phyloP scores from a whole-genome alignment of 2,888 invertebrate genomes.

The Prosapia bicincta region DNA sequence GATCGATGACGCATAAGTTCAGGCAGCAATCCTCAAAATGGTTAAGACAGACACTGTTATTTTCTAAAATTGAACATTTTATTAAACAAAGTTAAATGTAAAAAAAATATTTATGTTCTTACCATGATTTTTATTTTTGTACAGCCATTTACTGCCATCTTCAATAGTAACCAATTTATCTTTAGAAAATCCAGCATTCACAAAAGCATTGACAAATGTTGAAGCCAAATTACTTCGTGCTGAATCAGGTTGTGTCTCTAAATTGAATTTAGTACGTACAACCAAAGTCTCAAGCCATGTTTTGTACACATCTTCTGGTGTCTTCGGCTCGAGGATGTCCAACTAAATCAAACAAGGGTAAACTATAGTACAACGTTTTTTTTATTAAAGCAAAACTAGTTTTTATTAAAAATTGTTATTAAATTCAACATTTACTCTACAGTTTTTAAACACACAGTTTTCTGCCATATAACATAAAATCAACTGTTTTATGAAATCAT shows the following conservation, averaged over 20 bases:
- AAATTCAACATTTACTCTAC: too few relatives aligned
- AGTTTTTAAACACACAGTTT: too few relatives aligned
- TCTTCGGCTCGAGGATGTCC: slow-evolving; percentile 98
- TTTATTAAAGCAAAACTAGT: too few relatives aligned
- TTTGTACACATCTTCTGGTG: slow-evolving; percentile 98
- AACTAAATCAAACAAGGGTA: slow-evolving; percentile 57
- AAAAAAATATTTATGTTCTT: slow-evolving; percentile 25
- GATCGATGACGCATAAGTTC: too few relatives aligned
- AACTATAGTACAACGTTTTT: too few relatives aligned
- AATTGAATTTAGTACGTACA: slow-evolving; percentile 40
- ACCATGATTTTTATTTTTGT: slow-evolving; percentile 95
- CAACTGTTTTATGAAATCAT: too few relatives aligned
- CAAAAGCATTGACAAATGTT: slow-evolving; percentile 98
- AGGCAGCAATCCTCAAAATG: too few relatives aligned
- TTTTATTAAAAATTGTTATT: too few relatives aligned
- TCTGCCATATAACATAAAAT: too few relatives aligned
- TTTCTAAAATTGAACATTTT: too few relatives aligned
- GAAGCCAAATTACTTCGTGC: slow-evolving; percentile 95
- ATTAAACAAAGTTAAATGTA: background rate
- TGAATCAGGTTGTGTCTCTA: slow-evolving; percentile 70
- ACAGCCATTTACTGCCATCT: slow-evolving; percentile 80
- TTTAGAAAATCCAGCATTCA: slow-evolving; percentile 95
- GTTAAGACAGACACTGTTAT: too few relatives aligned
- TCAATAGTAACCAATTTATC: slow-evolving; percentile 93
- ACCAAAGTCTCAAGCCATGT: slow-evolving; percentile 76